Conservation (phyloP, 2,888 invertebrate genomes). For the Meteorus cinctellus region DNA sequence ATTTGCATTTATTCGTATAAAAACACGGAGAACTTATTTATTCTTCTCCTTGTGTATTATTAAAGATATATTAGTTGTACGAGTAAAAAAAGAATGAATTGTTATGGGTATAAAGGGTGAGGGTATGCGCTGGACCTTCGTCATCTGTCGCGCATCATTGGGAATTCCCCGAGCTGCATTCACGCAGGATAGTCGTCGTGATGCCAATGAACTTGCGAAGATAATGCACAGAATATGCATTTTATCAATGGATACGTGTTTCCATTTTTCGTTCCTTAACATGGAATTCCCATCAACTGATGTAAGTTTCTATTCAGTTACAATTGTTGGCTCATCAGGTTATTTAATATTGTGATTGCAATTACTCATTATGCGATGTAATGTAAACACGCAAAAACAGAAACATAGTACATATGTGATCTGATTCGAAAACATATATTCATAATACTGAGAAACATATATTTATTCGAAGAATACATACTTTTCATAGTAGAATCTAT, state of each 20-base stretch:
- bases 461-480: too few species aligned
- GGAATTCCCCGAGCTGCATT: slow-evolving; percentile 13
- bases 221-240: background rate
- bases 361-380: background rate
- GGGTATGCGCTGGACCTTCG: background rate
- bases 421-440: too few species aligned
- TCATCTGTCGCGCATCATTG: slow-evolving; percentile 10
- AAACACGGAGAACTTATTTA: too few species aligned
- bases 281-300: background rate
- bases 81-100: background rate
- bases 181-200: background rate
- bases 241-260: background rate
- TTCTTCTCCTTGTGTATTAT: too few species aligned
- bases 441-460: too few species aligned
- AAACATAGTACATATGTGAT: too few species aligned
- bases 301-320: background rate
- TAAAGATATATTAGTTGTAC: background rate
- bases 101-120: background rate
- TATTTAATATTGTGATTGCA: background rate
- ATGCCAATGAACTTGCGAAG: background rate
- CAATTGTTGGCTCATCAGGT: background rate
- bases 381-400: background rate
- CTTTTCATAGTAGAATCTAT: too few species aligned
- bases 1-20: too few species aligned
- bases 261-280: background rate